Evolutionary conservation across 2,113 vertebrate genomes (phyloP).

Genomic region (Brachypodius melanocephalos): DNA sequence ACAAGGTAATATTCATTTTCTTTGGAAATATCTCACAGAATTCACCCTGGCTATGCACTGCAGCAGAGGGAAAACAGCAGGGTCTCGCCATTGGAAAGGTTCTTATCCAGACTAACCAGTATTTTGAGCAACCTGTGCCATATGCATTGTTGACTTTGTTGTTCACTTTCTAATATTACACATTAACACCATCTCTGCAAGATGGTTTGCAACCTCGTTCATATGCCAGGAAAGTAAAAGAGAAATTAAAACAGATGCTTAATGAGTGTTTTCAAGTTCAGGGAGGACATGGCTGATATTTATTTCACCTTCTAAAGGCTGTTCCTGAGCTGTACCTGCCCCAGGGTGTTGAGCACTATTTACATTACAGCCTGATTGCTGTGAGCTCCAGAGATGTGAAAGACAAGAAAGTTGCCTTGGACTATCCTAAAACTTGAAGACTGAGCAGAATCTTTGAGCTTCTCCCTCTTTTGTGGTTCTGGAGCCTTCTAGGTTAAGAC

Average conservation of each 20-base stretch:
- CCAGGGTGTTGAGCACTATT: not conserved
- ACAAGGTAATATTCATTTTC: not conserved
- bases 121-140: not conserved
- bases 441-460: not conserved
- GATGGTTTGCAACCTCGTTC: not conserved
- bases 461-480: not conserved
- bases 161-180: not conserved
- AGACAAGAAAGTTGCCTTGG: not conserved
- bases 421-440: not conserved
- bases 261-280: constrained; percentile 19
- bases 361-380: not conserved
- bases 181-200: not conserved
- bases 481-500: not conserved
- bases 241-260: constrained; percentile 36
- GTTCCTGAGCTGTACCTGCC: not conserved
- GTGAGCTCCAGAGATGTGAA: not conserved
- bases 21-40: not conserved
- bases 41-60: not conserved
- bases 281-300: not conserved
- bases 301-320: not conserved
- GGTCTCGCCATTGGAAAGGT: not conserved
- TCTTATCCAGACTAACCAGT: not conserved
- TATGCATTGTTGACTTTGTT: not conserved
- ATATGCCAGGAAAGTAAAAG: not conserved
- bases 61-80: not conserved